These are phyloP conservation scores for Sandelia bainsii DNA, from an alignment of 2,797 vertebrate species.

Conservation along the genomic window DNA sequence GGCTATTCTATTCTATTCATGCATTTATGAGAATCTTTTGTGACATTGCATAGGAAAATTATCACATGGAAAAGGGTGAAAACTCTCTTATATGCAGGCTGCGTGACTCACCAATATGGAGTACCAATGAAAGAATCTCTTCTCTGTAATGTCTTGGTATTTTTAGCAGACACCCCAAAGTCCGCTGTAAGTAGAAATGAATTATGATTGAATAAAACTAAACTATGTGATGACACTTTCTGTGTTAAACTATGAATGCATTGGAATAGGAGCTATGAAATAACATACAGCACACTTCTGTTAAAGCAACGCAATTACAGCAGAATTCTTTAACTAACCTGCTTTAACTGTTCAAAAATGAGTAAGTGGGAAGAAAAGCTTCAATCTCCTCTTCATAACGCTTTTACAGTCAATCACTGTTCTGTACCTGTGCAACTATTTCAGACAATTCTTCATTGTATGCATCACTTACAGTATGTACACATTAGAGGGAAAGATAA, in stretches of 20 bases:
- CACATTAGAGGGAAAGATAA: constrained; percentile 43
- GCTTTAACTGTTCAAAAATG: constrained; percentile 16
- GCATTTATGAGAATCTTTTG: constrained; percentile 8
- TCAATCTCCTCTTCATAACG: neutral
- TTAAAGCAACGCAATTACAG: neutral
- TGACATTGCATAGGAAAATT: constrained; percentile 19
- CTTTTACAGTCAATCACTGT: constrained; percentile 1
- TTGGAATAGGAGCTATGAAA: neutral
- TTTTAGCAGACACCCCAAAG: constrained; percentile 99
- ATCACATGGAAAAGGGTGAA: constrained; percentile 44
- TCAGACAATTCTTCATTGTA: constrained; percentile 20
- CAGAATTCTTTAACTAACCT: neutral
- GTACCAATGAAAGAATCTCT: constrained; percentile 99
- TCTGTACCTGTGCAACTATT: constrained; percentile 38
- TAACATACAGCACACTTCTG: neutral
- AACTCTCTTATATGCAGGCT: constrained; percentile 31
- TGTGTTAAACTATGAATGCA: neutral
- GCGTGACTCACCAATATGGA: constrained; percentile 95
- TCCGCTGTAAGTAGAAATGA: constrained; percentile 89
- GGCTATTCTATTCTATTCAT: too few relatives aligned
- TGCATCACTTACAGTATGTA: constrained; percentile 33
- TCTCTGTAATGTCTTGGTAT: constrained; percentile 97
- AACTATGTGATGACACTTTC: constrained; percentile 8
- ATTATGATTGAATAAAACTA: constrained; percentile 23
- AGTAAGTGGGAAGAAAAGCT: constrained; percentile 12